These are phyloP conservation scores for Oncopodura yosiiana DNA, from an alignment of 1,140 invertebrate genomes.

Conservation along the genomic window DNA sequence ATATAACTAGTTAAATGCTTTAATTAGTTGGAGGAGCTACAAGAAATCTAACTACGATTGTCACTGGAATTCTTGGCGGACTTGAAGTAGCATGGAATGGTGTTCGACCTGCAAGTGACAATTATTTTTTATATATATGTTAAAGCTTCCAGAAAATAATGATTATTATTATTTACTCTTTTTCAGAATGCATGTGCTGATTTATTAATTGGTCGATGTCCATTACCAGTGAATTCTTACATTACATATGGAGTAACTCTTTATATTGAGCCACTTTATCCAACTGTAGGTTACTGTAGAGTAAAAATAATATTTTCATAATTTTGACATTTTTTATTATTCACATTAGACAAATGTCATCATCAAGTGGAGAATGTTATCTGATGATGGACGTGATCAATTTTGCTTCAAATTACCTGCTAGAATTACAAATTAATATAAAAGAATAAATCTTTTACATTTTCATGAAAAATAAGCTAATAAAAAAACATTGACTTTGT, in stretches of 20 bases:
- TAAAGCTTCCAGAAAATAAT: too few relatives aligned
- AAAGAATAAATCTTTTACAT: background rate
- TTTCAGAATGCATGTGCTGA: slow-evolving; percentile 1
- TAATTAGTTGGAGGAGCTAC: too few relatives aligned
- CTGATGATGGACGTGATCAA: background rate
- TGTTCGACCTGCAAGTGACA: background rate
- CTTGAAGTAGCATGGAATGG: slow-evolving; percentile 8
- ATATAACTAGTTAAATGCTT: too few relatives aligned
- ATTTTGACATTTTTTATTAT: background rate
- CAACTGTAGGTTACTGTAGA: background rate
- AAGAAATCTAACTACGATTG: too few relatives aligned
- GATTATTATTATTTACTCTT: too few relatives aligned
- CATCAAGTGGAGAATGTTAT: slow-evolving; percentile 7
- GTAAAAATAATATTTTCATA: background rate
- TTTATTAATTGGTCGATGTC: slow-evolving; percentile 3
- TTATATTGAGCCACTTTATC: background rate
- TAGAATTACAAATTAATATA: background rate
- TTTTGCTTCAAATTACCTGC: slow-evolving; percentile 8
- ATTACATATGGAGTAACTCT: background rate
- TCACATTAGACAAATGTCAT: background rate
- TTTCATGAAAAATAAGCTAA: background rate
- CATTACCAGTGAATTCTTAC: background rate
- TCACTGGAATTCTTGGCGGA: background rate
- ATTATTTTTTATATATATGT: too few relatives aligned
- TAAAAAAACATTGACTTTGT: too few relatives aligned